Evolutionary conservation across 2,797 vertebrate species (phyloP).

Genomic region (Enteromius trimaculatus): DNA sequence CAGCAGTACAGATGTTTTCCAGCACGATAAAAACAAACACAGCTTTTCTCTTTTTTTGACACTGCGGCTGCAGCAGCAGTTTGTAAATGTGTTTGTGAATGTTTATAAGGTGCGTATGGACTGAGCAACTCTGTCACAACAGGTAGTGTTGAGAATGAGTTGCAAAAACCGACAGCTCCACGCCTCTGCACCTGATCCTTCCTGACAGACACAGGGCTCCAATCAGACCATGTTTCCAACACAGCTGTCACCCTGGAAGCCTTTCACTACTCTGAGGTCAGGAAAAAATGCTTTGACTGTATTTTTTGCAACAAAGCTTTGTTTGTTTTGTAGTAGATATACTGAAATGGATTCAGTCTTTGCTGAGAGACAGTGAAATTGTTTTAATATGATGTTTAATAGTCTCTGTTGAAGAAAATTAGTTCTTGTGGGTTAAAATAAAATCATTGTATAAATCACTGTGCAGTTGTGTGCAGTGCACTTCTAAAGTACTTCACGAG

Average conservation of each 20-base stretch:
- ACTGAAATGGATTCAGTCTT: slow-evolving; percentile 6
- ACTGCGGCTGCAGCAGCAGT: slow-evolving; percentile 11
- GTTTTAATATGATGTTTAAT: neutral
- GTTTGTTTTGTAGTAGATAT: slow-evolving; percentile 3
- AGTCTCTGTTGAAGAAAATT: slow-evolving; percentile 1
- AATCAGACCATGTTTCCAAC: slow-evolving; percentile 37
- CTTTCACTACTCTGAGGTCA: slow-evolving; percentile 29
- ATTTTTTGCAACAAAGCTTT: neutral
- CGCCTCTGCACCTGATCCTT: slow-evolving; percentile 35
- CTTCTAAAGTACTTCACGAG: slow-evolving; percentile 9
- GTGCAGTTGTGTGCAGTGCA: neutral
- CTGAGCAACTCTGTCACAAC: slow-evolving; percentile 36
- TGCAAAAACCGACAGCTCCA: slow-evolving; percentile 38
- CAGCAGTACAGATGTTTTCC: slow-evolving; percentile 15
- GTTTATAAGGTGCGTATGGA: slow-evolving; percentile 32
- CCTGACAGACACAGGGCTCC: slow-evolving; percentile 35
- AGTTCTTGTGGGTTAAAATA: slow-evolving; percentile 21
- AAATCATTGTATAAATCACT: slow-evolving; percentile 10
- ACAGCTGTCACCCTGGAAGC: slow-evolving; percentile 40
- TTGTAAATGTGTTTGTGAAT: slow-evolving; percentile 41
- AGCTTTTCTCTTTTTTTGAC: slow-evolving; percentile 29
- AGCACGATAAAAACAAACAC: slow-evolving; percentile 16
- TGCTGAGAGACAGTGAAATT: neutral
- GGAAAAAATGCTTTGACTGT: slow-evolving; percentile 3
- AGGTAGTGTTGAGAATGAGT: slow-evolving; percentile 30